Conservation (phyloP, 2,797 vertebrate genomes). For the Mormyrus proboscirostris region DNA sequence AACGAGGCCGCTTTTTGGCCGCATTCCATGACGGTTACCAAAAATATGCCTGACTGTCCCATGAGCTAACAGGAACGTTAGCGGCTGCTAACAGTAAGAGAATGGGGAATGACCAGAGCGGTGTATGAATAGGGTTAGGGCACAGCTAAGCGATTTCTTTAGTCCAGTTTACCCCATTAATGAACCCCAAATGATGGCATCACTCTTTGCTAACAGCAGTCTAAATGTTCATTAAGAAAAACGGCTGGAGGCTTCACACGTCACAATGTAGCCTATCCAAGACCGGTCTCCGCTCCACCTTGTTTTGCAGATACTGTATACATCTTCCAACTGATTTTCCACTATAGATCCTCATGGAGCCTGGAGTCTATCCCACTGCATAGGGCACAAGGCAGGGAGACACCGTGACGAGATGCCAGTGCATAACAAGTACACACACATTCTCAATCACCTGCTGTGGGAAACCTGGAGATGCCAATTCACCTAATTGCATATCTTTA, state of each 20-base stretch:
- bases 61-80: neutral
- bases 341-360: neutral
- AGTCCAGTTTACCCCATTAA: neutral
- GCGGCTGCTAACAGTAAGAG: neutral
- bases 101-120: neutral
- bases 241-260: neutral
- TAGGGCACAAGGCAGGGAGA: neutral
- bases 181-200: neutral
- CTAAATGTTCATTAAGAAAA: slow-evolving; percentile 4
- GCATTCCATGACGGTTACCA: neutral
- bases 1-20: neutral
- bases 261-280: neutral
- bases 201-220: neutral
- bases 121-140: no score
- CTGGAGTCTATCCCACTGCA: neutral
- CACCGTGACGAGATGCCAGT: neutral
- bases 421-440: neutral
- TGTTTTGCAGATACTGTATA: neutral
- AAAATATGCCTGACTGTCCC: neutral
- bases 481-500: neutral
- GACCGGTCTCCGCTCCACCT: neutral
- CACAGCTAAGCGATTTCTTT: neutral
- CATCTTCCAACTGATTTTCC: neutral
- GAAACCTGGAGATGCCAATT: neutral
- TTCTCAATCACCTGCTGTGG: neutral